Conservation (phyloP, 2,797 vertebrate species). For the Percopsis omiscomaycus region DNA sequence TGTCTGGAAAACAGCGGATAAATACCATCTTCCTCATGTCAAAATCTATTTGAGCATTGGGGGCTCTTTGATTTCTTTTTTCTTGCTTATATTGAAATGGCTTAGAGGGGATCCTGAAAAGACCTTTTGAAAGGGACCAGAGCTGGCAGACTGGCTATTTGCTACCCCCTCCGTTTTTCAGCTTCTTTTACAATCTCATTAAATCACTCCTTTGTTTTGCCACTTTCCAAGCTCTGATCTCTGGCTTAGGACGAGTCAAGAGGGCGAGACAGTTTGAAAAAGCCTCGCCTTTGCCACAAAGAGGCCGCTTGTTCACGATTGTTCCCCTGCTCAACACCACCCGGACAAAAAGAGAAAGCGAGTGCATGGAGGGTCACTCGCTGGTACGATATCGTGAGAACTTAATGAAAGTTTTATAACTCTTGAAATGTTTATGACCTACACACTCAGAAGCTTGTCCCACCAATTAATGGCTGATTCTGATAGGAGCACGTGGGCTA, state of each 20-base stretch:
- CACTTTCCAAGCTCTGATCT: slow-evolving; percentile 86
- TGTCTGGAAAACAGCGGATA: slow-evolving; percentile 65
- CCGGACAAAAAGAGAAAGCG: slow-evolving; percentile 63
- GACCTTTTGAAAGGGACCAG: slow-evolving; percentile 79
- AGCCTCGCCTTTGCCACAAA: slow-evolving; percentile 78
- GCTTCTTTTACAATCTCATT: slow-evolving; percentile 86
- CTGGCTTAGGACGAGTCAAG: slow-evolving; percentile 84
- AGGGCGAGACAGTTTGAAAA: slow-evolving; percentile 84
- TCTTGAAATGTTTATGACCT: slow-evolving; percentile 89
- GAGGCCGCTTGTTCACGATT: slow-evolving; percentile 76
- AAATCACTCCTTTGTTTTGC: slow-evolving; percentile 84
- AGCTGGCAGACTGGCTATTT: slow-evolving; percentile 77
- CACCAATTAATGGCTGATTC: slow-evolving; percentile 74
- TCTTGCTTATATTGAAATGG: slow-evolving; percentile 71
- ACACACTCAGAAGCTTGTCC: slow-evolving; percentile 80
- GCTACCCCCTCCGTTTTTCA: slow-evolving; percentile 66
- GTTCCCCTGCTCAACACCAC: slow-evolving; percentile 67
- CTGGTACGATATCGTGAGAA: slow-evolving; percentile 86
- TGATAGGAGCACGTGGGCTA: slow-evolving; percentile 53
- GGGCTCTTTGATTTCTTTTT: slow-evolving; percentile 72
- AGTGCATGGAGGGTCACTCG: slow-evolving; percentile 75
- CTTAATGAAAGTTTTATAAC: slow-evolving; percentile 89
- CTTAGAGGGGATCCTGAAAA: slow-evolving; percentile 80
- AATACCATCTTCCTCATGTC: slow-evolving; percentile 71
- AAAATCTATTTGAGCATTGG: slow-evolving; percentile 70